These are phyloP conservation scores for Lydus trimaculatus DNA, from an alignment of 2,888 invertebrate species.

Conservation along the genomic window DNA sequence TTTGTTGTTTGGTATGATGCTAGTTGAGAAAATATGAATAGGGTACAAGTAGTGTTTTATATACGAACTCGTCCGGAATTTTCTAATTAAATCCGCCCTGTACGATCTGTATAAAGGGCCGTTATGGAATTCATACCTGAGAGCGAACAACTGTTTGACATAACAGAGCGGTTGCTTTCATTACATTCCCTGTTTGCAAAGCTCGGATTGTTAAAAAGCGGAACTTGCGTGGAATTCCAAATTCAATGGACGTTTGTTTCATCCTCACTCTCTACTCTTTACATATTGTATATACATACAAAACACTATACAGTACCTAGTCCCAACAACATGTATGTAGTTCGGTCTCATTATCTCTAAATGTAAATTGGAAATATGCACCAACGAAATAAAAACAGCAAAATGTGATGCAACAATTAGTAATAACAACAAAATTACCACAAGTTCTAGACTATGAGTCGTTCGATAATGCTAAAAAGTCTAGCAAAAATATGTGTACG, in stretches of 20 bases:
- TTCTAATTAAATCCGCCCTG: slow-evolving; percentile 56
- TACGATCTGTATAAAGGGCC: slow-evolving; percentile 50
- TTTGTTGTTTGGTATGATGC: neutral
- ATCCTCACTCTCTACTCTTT: slow-evolving; percentile 1
- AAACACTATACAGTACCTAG: neutral
- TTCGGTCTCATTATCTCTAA: neutral
- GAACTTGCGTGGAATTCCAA: slow-evolving; percentile 48
- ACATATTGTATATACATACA: neutral
- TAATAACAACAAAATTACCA: neutral
- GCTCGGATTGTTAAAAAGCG: slow-evolving; percentile 55
- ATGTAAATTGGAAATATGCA: neutral
- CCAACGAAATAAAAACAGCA: neutral
- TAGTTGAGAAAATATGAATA: neutral
- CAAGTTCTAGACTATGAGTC: neutral
- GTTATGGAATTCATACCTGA: slow-evolving; percentile 59
- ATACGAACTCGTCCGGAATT: slow-evolving; percentile 49
- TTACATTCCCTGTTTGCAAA: slow-evolving; percentile 55
- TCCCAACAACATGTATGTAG: neutral
- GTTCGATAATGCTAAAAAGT: neutral
- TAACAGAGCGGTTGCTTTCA: slow-evolving; percentile 55
- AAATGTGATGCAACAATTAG: neutral
- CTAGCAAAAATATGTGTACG: neutral
- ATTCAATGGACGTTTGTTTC: slow-evolving; percentile 32
- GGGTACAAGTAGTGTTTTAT: slow-evolving; percentile 11
- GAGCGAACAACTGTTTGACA: slow-evolving; percentile 58